Conservation (phyloP, 2,888 invertebrate species). For the Chloroclystis v-ata region DNA sequence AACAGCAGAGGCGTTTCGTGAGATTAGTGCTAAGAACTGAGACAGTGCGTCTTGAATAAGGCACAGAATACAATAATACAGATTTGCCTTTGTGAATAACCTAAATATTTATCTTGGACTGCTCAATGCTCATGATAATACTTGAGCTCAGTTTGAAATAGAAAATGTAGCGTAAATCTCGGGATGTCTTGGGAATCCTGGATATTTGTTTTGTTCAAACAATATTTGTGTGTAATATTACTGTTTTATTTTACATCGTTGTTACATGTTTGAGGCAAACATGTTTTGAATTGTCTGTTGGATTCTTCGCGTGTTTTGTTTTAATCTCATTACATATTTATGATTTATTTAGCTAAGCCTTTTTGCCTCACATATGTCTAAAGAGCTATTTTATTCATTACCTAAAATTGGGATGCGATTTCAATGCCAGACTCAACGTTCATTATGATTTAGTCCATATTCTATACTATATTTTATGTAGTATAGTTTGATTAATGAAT, state of each 20-base stretch:
- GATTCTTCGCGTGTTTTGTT: too few species aligned
- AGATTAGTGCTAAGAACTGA: constrained; percentile 65
- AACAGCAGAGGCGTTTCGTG: constrained; percentile 61
- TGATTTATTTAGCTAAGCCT: too few species aligned
- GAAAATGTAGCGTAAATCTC: constrained; percentile 5
- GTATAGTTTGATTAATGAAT: too few species aligned
- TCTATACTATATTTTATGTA: too few species aligned
- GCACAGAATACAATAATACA: constrained; percentile 24
- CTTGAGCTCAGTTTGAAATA: constrained; percentile 16
- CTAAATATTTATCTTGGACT: constrained; percentile 43
- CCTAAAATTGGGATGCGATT: too few species aligned
- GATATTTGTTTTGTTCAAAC: not conserved
- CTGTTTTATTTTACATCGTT: not conserved
- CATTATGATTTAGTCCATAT: too few species aligned
- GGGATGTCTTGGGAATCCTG: constrained; percentile 28
- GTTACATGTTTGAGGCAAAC: not conserved
- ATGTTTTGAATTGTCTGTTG: not conserved
- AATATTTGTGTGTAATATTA: not conserved
- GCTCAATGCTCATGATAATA: constrained; percentile 22
- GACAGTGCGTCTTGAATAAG: constrained; percentile 50
- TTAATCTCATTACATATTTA: too few species aligned
- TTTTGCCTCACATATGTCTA: too few species aligned
- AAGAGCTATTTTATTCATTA: too few species aligned
- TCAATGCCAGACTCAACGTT: too few species aligned
- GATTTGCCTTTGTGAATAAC: constrained; percentile 57